These are phyloP conservation scores for Lasioglossum calceatum DNA, from an alignment of 2,888 invertebrate species.

Conservation along the genomic window DNA sequence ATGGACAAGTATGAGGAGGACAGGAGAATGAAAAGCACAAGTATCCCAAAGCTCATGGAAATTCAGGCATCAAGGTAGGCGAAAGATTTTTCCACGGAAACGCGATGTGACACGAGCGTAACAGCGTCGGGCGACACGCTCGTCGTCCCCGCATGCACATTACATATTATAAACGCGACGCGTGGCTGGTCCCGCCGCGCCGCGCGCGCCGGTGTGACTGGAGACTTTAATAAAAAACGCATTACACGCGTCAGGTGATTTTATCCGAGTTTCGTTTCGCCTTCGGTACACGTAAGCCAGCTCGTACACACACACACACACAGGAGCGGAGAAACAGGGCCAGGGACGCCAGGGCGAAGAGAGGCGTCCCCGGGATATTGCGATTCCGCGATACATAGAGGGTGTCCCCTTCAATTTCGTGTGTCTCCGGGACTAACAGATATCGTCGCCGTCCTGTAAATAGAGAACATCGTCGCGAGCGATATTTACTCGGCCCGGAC, in stretches of 20 bases:
- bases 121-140: not conserved
- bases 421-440: slow-evolving; percentile 68
- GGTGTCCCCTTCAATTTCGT: slow-evolving; percentile 71
- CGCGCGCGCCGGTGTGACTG: slow-evolving; percentile 47
- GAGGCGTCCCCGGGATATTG: slow-evolving; percentile 63
- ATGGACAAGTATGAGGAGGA: not conserved
- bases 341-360: not conserved
- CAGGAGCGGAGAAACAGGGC: not conserved
- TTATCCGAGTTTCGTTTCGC: slow-evolving; percentile 75
- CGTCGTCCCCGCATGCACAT: slow-evolving; percentile 20
- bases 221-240: slow-evolving; percentile 81
- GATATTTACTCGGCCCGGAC: slow-evolving; percentile 58
- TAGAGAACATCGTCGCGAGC: slow-evolving; percentile 59
- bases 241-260: slow-evolving; percentile 81
- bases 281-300: slow-evolving; percentile 66
- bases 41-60: not conserved
- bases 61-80: not conserved
- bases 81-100: slow-evolving; percentile 16
- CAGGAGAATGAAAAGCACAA: not conserved
- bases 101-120: not conserved
- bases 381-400: slow-evolving; percentile 67
- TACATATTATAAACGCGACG: slow-evolving; percentile 54
- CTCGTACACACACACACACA: slow-evolving; percentile 54
- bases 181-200: slow-evolving; percentile 16
- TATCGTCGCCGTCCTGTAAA: slow-evolving; percentile 65